Evolutionary conservation across 2,888 invertebrate species (phyloP), one percentile per base, ranked within the genome.

Genomic region (Campoplex nolae): DNA sequence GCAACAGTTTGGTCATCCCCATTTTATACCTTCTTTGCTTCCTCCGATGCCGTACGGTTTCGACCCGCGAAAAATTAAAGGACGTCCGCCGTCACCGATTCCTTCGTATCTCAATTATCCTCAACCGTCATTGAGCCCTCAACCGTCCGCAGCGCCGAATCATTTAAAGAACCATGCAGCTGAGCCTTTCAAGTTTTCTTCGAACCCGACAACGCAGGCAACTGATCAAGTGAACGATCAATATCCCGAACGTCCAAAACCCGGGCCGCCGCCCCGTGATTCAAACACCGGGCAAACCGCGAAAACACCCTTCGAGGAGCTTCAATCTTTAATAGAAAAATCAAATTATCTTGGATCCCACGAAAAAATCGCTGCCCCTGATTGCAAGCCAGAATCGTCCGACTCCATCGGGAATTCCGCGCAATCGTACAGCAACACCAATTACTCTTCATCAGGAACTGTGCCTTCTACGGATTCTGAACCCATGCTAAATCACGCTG

Each of bases 251-350:
- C 48, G 32, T 18, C 18, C 71, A 32, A 28, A 13, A 23, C 8
- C 18, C 32, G 18, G 28, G 9, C 9, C 28, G 32, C 28, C 51
- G 11, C 8, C 16, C 6, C 8, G 18, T 9, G 51, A 71, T 16
- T 51, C 71, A 0, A 35, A 9, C 32, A 11, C 6, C n/a, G 7
- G 8, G 23, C 74, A 32, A 54, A 11, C 9, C 2, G n/a, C 38
- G 23, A 38, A 9, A 7, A 1, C 35, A 18, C 4, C 13, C 11
- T 38, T 56, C 23, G 54, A 4, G 11, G 54, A 74, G 16, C 56
- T 74, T n/a, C n/a, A 74, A n/a, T 18, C 3, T n/a, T 35, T 73
- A 9, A 38, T n/a, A 2, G 51, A 54, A n/a, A 74, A 74, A n/a
- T 56, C 71, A 18, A 11, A 6, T 2, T 9, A 35, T 38, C 11